Percentiles rank a stretch among this genome's conserved stretches.
phyloP scores from a whole-genome alignment of 2,888 invertebrate genomes.

The Caradrina kadenii region DNA sequence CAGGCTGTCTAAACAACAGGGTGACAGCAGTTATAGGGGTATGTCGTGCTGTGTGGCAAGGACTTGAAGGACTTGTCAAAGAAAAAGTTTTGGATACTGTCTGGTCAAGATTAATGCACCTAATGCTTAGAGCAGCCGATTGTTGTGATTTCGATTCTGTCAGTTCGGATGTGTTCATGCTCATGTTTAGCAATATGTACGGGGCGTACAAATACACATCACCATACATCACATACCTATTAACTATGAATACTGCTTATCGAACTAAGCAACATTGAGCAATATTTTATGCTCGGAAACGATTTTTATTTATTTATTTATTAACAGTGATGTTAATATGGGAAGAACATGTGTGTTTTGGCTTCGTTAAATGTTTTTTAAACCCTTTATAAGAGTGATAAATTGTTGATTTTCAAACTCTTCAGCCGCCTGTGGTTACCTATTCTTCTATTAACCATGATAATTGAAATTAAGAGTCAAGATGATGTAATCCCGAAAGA shows the following conservation, averaged over 20 bases:
- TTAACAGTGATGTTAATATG: no score
- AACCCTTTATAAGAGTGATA: background rate
- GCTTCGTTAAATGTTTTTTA: no score
- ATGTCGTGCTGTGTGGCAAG: slow-evolving; percentile 40
- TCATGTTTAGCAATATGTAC: background rate
- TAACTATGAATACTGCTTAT: no score
- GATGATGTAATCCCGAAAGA: background rate
- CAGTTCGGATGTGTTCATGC: background rate
- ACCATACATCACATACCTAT: no score
- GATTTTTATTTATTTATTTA: no score
- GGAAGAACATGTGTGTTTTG: no score
- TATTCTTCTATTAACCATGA: background rate
- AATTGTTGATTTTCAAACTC: background rate
- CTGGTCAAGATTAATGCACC: slow-evolving; percentile 5
- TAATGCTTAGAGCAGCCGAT: background rate
- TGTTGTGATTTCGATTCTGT: no score
- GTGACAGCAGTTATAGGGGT: slow-evolving; percentile 37
- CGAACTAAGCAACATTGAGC: no score
- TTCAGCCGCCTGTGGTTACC: background rate
- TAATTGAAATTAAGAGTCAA: background rate
- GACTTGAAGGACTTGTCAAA: background rate
- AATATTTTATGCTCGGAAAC: no score
- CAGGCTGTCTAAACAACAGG: slow-evolving; percentile 65
- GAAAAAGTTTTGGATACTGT: slow-evolving; percentile 12
- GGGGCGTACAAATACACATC: no score